A percentile compares a stretch with the other conserved stretches of the same genome.
Conservation (phyloP, 1,140 invertebrate genomes). For the Scaptomyza montana region DNA sequence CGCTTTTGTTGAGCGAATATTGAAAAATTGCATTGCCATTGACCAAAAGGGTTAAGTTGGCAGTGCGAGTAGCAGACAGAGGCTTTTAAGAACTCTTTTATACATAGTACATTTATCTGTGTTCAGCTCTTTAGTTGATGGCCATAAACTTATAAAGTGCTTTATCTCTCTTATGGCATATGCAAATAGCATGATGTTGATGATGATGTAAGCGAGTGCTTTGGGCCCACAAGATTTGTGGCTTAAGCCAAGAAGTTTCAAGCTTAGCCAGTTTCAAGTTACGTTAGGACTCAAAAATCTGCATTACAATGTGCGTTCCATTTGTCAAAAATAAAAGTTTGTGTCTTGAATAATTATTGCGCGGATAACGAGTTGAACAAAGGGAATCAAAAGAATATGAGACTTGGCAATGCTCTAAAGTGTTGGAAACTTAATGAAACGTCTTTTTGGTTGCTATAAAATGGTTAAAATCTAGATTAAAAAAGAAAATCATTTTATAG, state of each 20-base stretch:
- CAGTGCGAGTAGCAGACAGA: neutral
- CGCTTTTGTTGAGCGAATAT: slow-evolving; percentile 44
- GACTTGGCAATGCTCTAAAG: slow-evolving; percentile 18
- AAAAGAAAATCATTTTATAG: too few relatives aligned
- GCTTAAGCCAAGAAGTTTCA: slow-evolving; percentile 4
- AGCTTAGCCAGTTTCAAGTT: slow-evolving; percentile 31
- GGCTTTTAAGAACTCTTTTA: slow-evolving; percentile 41
- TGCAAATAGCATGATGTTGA: slow-evolving; percentile 34
- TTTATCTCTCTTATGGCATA: slow-evolving; percentile 42
- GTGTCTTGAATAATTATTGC: slow-evolving; percentile 14
- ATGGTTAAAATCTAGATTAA: too few relatives aligned
- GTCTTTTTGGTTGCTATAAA: too few relatives aligned
- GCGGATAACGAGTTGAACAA: neutral
- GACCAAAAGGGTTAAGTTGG: slow-evolving; percentile 14
- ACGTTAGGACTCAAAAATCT: slow-evolving; percentile 21
- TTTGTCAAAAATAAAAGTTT: slow-evolving; percentile 32
- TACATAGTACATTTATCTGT: slow-evolving; percentile 3
- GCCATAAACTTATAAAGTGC: slow-evolving; percentile 47
- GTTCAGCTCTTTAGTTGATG: slow-evolving; percentile 9
- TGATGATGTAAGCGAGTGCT: slow-evolving; percentile 19
- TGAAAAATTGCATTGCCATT: slow-evolving; percentile 61
- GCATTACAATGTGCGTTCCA: slow-evolving; percentile 43
- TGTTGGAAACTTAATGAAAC: too few relatives aligned
- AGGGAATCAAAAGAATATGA: neutral
- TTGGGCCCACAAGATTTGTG: neutral